These are phyloP conservation scores for Aselliscus stoliczkanus DNA, from an alignment of 2,797 vertebrate genomes.

Conservation along the genomic window DNA sequence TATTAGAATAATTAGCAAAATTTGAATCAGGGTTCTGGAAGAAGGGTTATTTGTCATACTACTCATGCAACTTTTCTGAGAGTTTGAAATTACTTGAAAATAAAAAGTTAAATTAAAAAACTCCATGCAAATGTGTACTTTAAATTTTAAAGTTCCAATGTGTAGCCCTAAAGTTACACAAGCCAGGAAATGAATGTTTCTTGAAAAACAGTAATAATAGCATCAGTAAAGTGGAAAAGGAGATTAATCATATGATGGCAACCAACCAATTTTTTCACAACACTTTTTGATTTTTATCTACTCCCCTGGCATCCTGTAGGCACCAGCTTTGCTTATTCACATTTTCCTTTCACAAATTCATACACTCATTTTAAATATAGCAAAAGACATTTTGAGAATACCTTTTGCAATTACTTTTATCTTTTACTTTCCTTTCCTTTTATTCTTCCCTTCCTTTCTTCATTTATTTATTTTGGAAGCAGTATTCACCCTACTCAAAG, in stretches of 20 bases:
- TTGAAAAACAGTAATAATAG: background rate
- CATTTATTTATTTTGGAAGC: background rate
- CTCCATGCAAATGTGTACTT: background rate
- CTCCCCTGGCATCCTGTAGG: background rate
- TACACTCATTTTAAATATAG: background rate
- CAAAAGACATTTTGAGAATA: background rate
- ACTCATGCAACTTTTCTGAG: background rate
- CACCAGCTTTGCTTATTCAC: background rate
- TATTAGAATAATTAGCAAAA: background rate
- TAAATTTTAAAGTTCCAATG: background rate
- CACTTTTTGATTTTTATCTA: background rate
- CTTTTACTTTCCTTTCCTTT: background rate
- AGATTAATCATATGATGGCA: background rate
- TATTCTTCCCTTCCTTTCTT: background rate
- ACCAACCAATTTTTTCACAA: background rate
- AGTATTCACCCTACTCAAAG: background rate
- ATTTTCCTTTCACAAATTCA: background rate
- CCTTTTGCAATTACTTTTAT: background rate
- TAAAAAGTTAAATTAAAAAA: background rate
- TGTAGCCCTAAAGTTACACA: background rate
- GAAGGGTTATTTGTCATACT: background rate
- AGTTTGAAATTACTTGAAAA: conserved; percentile 38
- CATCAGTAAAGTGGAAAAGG: background rate
- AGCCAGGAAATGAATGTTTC: background rate
- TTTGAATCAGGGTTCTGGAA: background rate